Evolutionary conservation across 92 coral and sea anemone species (phyloP).

Genomic region (Blastomussa wellsi): DNA sequence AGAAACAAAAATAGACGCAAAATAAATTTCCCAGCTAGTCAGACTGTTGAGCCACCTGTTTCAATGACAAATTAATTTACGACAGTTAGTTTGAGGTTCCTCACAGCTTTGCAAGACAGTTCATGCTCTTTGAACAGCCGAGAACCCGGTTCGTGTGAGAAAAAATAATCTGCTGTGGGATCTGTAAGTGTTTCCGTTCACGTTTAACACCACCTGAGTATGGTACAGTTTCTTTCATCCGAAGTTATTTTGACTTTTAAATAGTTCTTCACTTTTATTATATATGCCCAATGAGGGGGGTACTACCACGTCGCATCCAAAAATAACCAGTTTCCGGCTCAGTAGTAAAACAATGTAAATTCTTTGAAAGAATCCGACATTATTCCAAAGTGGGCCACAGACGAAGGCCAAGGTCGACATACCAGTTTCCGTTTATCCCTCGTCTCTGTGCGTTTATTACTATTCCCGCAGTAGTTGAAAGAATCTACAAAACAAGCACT

Average conservation of each 20-base stretch:
- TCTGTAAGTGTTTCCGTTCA: not conserved
- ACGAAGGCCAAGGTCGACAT: not conserved
- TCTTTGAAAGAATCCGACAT: not conserved
- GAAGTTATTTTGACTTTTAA: slow-evolving; percentile 12
- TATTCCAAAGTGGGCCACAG: not conserved
- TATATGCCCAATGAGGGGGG: not conserved
- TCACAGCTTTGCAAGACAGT: not conserved
- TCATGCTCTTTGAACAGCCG: not conserved
- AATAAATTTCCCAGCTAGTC: not conserved
- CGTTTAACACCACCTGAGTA: not conserved
- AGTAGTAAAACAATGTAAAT: not conserved
- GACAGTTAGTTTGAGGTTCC: not conserved
- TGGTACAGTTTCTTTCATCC: not conserved
- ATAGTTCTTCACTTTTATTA: not conserved
- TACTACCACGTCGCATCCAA: not conserved
- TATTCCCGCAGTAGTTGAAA: not conserved
- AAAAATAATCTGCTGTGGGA: not conserved
- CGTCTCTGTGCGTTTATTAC: not conserved
- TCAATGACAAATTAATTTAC: not conserved
- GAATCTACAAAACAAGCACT: too few species aligned
- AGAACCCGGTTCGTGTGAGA: not conserved
- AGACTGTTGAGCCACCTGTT: not conserved
- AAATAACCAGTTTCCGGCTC: not conserved
- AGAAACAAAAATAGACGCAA: not conserved
- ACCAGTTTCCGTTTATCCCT: not conserved